Evolutionary conservation across 2,888 invertebrate species (phyloP).

Genomic region (Anarsia innoxiella): DNA sequence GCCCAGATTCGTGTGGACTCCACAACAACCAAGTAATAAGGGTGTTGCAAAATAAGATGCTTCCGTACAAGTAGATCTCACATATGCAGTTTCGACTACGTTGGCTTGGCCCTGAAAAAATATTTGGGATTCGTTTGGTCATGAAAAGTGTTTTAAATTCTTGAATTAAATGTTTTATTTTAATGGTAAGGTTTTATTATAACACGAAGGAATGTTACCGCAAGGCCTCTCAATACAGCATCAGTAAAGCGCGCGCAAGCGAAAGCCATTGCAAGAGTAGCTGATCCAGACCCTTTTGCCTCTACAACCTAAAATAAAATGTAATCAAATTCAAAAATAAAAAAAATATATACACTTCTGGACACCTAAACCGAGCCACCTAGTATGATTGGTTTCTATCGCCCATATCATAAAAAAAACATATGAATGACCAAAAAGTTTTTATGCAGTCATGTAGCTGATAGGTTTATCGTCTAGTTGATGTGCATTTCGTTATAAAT

Average conservation of each 20-base stretch:
- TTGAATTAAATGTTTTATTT: too few species aligned
- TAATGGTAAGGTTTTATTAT: too few species aligned
- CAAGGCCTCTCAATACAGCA: conserved; percentile 88
- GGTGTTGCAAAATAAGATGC: conserved; percentile 93
- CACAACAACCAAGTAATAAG: conserved; percentile 79
- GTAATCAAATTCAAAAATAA: background rate
- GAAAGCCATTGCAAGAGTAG: conserved; percentile 98
- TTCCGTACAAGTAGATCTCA: conserved; percentile 88
- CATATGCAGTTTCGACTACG: conserved; percentile 90
- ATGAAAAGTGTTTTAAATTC: too few species aligned
- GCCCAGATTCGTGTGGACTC: background rate
- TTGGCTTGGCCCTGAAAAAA: conserved; percentile 74
- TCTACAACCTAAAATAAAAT: conserved; percentile 79
- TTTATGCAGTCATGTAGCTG: too few species aligned
- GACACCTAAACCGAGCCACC: too few species aligned
- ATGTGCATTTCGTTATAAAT: too few species aligned
- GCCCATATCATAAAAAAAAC: too few species aligned
- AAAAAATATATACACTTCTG: too few species aligned
- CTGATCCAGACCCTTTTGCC: conserved; percentile 99
- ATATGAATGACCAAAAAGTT: too few species aligned
- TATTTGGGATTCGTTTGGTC: too few species aligned
- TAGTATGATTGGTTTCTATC: too few species aligned
- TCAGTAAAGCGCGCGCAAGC: conserved; percentile 95
- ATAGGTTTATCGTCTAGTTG: too few species aligned
- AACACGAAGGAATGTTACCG: conserved; percentile 38